Evolutionary conservation across 2,113 vertebrate genomes (phyloP).

Genomic region (Trogon melanurus): DNA sequence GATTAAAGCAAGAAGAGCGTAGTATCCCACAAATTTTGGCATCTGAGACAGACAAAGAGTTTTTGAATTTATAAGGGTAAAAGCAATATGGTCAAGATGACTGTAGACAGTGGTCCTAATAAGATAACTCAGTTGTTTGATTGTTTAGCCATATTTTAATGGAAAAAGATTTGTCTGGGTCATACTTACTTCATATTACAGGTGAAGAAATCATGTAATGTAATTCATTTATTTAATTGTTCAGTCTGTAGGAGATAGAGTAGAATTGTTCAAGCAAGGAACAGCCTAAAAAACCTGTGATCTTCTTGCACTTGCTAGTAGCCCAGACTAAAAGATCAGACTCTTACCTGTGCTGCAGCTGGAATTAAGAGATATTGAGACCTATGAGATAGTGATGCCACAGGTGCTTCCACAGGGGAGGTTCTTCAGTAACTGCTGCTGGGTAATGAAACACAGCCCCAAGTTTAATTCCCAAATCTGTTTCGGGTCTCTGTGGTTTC

Average conservation of each 20-base stretch:
- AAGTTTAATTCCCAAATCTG: background rate
- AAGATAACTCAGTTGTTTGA: background rate
- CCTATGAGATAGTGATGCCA: background rate
- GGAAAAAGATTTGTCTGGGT: background rate
- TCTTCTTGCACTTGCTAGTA: background rate
- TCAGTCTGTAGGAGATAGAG: background rate
- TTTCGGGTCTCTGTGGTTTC: background rate
- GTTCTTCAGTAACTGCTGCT: background rate
- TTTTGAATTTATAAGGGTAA: background rate
- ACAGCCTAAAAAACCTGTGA: background rate
- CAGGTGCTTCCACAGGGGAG: background rate
- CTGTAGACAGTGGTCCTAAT: background rate
- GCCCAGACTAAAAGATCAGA: background rate
- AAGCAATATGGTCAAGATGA: background rate
- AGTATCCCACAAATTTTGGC: background rate
- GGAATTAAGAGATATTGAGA: background rate
- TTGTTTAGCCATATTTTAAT: background rate
- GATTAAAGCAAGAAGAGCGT: background rate
- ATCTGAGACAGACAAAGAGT: background rate
- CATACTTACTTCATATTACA: background rate
- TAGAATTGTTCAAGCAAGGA: background rate
- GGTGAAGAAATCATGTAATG: background rate
- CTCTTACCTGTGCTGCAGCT: fast-evolving
- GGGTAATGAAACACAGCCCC: background rate
- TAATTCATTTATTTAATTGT: background rate